phyloP scores from a whole-genome alignment of 2,113 vertebrate species.

The Psittacula cyanocephala region DNA sequence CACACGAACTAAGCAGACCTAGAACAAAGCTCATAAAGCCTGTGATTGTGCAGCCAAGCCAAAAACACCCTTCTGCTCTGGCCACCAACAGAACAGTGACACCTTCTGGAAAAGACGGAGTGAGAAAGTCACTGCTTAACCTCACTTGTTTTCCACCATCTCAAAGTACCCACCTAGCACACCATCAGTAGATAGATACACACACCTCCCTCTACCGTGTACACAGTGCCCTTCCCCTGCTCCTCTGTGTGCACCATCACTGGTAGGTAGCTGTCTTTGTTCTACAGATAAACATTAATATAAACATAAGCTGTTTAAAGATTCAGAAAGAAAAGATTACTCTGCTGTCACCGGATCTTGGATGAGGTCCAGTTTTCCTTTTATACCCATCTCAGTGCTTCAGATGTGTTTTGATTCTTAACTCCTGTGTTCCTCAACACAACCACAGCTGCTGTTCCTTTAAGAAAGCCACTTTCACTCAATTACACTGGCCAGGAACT shows the following conservation, averaged over 20 bases:
- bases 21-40: background rate
- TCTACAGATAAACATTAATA: background rate
- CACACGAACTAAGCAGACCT: background rate
- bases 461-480: background rate
- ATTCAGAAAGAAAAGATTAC: background rate
- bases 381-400: background rate
- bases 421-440: background rate
- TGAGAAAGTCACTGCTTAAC: background rate
- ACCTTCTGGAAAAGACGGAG: background rate
- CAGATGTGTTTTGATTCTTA: background rate
- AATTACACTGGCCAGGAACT: background rate
- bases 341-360: background rate
- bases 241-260: background rate
- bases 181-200: background rate
- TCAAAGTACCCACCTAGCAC: background rate
- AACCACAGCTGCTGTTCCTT: background rate
- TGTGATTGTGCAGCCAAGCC: background rate
- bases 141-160: background rate
- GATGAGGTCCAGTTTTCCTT: background rate
- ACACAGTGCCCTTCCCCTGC: background rate
- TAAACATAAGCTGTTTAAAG: background rate
- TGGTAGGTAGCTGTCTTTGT: background rate
- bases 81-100: slow-evolving; percentile 2
- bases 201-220: background rate
- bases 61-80: background rate